These are phyloP conservation scores for Pyxicephalus adspersus DNA, from an alignment of 2,113 vertebrate species.

Conservation along the genomic window DNA sequence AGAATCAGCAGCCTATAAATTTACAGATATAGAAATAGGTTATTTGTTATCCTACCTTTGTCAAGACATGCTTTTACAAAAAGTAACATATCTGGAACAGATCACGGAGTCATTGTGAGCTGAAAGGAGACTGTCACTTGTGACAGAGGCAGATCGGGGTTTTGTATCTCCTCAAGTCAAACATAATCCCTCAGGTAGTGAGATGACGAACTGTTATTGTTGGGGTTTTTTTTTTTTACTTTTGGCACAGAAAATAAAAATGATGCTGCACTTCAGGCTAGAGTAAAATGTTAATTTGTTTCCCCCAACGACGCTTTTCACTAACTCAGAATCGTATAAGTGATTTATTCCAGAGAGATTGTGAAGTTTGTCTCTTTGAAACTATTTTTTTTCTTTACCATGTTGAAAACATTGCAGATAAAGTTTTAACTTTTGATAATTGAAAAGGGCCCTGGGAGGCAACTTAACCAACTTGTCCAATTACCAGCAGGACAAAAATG, in stretches of 20 bases:
- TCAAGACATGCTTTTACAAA: slow-evolving; percentile 15
- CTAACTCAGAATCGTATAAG: background rate
- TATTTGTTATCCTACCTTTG: background rate
- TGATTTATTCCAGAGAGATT: background rate
- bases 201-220: background rate
- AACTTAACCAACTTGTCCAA: no score
- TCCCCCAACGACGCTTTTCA: background rate
- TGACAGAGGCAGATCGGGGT: slow-evolving; percentile 12
- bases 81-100: background rate
- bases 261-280: background rate
- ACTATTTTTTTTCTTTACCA: background rate
- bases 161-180: slow-evolving; percentile 15
- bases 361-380: background rate
- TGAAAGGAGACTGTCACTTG: slow-evolving; percentile 13
- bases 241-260: background rate
- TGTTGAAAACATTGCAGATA: no score
- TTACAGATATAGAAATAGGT: background rate
- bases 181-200: slow-evolving; percentile 22
- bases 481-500: no score
- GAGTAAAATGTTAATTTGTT: background rate
- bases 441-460: no score
- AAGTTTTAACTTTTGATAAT: no score
- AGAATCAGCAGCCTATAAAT: background rate
- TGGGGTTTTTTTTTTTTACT: background rate
- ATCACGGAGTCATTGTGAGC: background rate